These are phyloP conservation scores for Globicephala melas DNA, from an alignment of 2,113 vertebrate species.

Conservation along the genomic window DNA sequence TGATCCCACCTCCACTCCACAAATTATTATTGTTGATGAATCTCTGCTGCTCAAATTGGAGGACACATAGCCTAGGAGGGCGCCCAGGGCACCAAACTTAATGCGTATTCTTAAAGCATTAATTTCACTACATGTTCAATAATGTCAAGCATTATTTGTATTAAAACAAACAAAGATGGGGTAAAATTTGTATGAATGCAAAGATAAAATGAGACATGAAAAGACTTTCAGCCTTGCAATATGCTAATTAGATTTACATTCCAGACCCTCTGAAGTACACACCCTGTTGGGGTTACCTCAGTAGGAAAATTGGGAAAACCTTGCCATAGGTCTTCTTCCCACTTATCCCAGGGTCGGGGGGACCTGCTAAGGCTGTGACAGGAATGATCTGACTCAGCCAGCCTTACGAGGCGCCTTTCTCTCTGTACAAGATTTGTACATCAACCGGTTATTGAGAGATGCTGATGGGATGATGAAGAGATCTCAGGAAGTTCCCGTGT, in stretches of 20 bases:
- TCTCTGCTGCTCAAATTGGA: not conserved
- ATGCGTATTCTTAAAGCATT: not conserved
- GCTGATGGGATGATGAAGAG: not conserved
- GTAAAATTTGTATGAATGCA: conserved; percentile 10
- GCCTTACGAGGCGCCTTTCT: not conserved
- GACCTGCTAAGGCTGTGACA: not conserved
- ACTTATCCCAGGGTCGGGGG: not conserved
- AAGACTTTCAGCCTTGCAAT: not conserved
- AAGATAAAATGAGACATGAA: not conserved
- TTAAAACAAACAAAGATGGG: not conserved
- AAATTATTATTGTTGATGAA: not conserved
- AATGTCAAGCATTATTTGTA: conserved; percentile 11
- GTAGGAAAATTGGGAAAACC: not conserved
- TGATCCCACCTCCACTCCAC: too few species aligned
- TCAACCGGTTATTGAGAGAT: not conserved
- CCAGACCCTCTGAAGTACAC: not conserved
- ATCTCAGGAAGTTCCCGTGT: not conserved
- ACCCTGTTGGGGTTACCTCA: not conserved
- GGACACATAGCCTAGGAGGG: not conserved
- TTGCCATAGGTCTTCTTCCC: not conserved
- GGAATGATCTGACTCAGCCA: not conserved
- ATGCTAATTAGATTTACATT: not conserved
- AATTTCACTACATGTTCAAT: conserved; percentile 19
- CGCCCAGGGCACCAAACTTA: not conserved
- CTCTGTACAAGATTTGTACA: not conserved